phyloP scores from a whole-genome alignment of 2,797 vertebrate species.

The Microhierax caerulescens region DNA sequence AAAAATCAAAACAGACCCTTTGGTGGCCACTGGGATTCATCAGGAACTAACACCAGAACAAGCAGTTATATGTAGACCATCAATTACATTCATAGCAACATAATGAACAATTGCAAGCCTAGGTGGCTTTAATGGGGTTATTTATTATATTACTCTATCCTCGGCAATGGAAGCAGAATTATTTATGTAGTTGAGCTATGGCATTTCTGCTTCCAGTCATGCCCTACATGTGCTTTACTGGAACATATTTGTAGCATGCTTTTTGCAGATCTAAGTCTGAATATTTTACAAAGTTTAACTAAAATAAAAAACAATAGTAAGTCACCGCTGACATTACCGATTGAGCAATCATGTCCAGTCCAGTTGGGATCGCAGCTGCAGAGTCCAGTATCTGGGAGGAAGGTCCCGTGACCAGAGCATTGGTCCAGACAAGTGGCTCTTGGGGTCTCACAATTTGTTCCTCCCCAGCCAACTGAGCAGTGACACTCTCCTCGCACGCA shows the following conservation, averaged over 20 bases:
- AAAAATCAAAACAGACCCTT: slow-evolving; percentile 11
- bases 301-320: not conserved
- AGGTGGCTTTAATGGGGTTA: slow-evolving; percentile 57
- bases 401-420: slow-evolving; percentile 94
- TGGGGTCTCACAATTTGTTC: slow-evolving; percentile 90
- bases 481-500: slow-evolving; percentile 96
- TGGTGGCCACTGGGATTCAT: slow-evolving; percentile 4
- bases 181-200: slow-evolving; percentile 34
- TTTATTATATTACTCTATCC: slow-evolving; percentile 45
- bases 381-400: slow-evolving; percentile 86
- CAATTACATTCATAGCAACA: slow-evolving; percentile 45
- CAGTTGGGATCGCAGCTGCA: slow-evolving; percentile 96
- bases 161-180: slow-evolving; percentile 57
- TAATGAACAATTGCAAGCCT: slow-evolving; percentile 47
- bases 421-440: slow-evolving; percentile 95
- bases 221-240: slow-evolving; percentile 18
- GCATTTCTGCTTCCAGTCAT: slow-evolving; percentile 48
- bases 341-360: slow-evolving; percentile 94
- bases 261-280: not conserved
- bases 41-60: slow-evolving; percentile 41
- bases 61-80: slow-evolving; percentile 1
- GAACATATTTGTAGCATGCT: not conserved
- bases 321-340: slow-evolving; percentile 77
- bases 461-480: slow-evolving; percentile 96
- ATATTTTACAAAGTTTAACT: not conserved